Percentiles rank a stretch among this genome's conserved stretches.
Evolutionary conservation across 1,140 invertebrate species (phyloP).

Genomic region (Pachyrhynchus sulphureomaculatus): DNA sequence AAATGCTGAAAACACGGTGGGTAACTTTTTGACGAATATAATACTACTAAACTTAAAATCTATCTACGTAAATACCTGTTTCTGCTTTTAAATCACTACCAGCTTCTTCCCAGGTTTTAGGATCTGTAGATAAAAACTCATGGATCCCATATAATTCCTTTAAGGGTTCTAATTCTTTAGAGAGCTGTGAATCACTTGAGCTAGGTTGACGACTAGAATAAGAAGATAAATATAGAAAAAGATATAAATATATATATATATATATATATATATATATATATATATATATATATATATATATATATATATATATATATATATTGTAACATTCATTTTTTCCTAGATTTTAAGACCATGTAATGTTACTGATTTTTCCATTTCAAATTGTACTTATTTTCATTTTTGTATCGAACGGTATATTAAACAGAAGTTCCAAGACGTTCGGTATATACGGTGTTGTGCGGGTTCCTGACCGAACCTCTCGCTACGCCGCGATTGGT

Average conservation of each 20-base stretch:
- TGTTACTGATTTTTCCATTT: too few species aligned
- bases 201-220: slow-evolving; percentile 45
- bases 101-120: slow-evolving; percentile 35
- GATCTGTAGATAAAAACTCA: slow-evolving; percentile 30
- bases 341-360: too few species aligned
- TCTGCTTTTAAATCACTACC: slow-evolving; percentile 23
- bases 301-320: not conserved
- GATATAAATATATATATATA: not conserved
- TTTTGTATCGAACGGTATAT: too few species aligned
- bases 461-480: too few species aligned
- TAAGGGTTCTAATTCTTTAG: slow-evolving; percentile 41
- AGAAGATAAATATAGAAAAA: not conserved
- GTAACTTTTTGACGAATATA: too few species aligned
- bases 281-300: not conserved
- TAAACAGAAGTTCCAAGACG: too few species aligned
- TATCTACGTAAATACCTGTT: slow-evolving; percentile 25
- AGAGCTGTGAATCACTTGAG: slow-evolving; percentile 46
- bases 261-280: not conserved
- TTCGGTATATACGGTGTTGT: too few species aligned
- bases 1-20: too few species aligned
- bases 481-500: too few species aligned
- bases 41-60: too few species aligned
- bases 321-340: not conserved
- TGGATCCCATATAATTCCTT: slow-evolving; percentile 35
- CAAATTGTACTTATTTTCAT: too few species aligned